phyloP scores from a whole-genome alignment of 1,140 invertebrate species.

The Drosophila erecta region DNA sequence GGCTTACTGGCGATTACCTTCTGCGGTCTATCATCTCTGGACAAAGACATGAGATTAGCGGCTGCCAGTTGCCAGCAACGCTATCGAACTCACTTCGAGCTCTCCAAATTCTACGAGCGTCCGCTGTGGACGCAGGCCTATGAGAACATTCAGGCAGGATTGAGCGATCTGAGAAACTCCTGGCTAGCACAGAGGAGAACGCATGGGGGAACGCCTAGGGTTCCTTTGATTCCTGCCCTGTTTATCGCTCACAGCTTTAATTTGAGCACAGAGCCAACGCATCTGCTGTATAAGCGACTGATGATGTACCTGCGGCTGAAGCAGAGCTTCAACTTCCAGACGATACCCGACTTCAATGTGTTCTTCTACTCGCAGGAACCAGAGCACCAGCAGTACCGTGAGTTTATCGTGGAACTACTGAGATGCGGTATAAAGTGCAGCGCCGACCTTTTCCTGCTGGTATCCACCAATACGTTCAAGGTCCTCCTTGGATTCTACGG shows the following conservation, averaged over 20 bases:
- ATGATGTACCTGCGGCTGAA: slow-evolving; percentile 89
- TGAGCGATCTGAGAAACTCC: slow-evolving; percentile 71
- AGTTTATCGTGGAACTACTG: slow-evolving; percentile 89
- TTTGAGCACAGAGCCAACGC: slow-evolving; percentile 86
- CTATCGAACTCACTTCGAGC: slow-evolving; percentile 86
- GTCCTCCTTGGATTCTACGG: slow-evolving; percentile 86
- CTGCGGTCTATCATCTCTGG: slow-evolving; percentile 86
- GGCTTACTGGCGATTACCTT: slow-evolving; percentile 87
- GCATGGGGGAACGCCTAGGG: slow-evolving; percentile 85
- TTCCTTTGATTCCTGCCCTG: slow-evolving; percentile 87
- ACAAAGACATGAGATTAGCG: slow-evolving; percentile 86
- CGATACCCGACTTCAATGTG: slow-evolving; percentile 90
- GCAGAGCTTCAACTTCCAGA: slow-evolving; percentile 87
- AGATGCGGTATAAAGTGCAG: slow-evolving; percentile 87
- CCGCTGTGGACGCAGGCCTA: slow-evolving; percentile 83
- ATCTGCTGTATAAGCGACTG: slow-evolving; percentile 88
- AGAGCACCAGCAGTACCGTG: slow-evolving; percentile 86
- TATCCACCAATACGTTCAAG: slow-evolving; percentile 87
- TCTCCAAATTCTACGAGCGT: slow-evolving; percentile 85
- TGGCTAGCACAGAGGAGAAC: slow-evolving; percentile 75
- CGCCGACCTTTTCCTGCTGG: slow-evolving; percentile 86
- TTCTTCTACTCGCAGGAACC: slow-evolving; percentile 88
- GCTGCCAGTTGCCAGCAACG: slow-evolving; percentile 87
- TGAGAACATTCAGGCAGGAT: slow-evolving; percentile 86
- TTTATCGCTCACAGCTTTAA: slow-evolving; percentile 88